Base-by-base conservation (phyloP, 2,797 vertebrate genomes). In the Yasuhikotakia modesta region DNA sequence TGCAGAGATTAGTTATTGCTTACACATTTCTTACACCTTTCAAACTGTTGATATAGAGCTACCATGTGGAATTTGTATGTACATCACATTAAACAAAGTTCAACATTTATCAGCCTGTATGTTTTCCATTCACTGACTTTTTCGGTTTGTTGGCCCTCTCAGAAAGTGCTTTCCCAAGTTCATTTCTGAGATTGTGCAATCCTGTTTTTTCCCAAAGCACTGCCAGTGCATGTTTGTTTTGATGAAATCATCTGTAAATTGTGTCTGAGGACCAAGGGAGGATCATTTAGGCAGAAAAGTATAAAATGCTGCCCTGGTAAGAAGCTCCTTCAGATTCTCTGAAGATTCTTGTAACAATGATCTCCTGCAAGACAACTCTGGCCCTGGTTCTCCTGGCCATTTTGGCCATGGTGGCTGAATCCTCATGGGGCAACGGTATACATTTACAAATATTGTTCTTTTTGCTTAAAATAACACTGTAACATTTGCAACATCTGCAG, bases 341-440 rank as follows among this genome's bases (percentile, higher is more conserved):
- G 27, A 43, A 61, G 35, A 2, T 43, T 61, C 27, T 52, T 43
- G 52, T 21, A 73, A 71, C 21, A 46, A 88, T 86, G 86, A 73
- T 39, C 1, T 65, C 30, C 55, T 22, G 43, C 21, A 83, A 65
- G 3, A 75, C 48, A 14, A 2, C 39, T 1, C 67, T 91, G 0
- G 66, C 74, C 6, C 22, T 75, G 39, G 69, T 73, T 19, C 12
- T 87, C 35, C 39, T 88, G 39, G 14, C 67, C 52, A 27, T 88
- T 61, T 30, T 85, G 61, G 43, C 57, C 8, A 24, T 77, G 0
- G 4, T 78, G 8, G 78, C 67, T n/a, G 83, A 82, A 63, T 76
- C 84, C 6, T 88, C 80, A 13, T 85, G 74, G 58, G 75, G 81
- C 50, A 64, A 80, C 30, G 76, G 87, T 87, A 83, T 64, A n/a